phyloP scores from a whole-genome alignment of 37 sponge, comb jelly and placozoan genomes.

The Aplysina aerophoba region DNA sequence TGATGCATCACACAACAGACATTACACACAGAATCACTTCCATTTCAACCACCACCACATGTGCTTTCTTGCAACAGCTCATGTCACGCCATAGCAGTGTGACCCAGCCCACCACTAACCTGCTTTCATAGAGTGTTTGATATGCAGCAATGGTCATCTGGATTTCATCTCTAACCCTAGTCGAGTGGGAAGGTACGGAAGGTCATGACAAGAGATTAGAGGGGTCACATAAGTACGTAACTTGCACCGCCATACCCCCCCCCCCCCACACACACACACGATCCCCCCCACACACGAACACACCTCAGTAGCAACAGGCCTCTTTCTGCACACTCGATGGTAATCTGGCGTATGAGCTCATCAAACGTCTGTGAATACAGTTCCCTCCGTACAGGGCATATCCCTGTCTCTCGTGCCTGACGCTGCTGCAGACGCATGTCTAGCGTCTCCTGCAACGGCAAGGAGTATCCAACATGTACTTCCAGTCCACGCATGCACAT shows the following conservation, averaged over 20 bases:
- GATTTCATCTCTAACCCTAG: constrained; percentile 97
- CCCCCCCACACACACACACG: constrained; percentile 17
- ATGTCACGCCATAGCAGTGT: too few relatives aligned
- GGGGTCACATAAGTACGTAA: neutral
- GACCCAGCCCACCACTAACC: constrained; percentile 38
- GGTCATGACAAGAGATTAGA: neutral
- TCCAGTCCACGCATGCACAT: too few relatives aligned
- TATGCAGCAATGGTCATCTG: constrained; percentile 99
- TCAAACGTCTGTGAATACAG: constrained; percentile 99
- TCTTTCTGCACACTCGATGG: constrained; percentile 96
- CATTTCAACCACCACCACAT: too few relatives aligned
- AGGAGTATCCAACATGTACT: neutral
- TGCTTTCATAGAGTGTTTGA: constrained; percentile 99
- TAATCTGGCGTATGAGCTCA: constrained; percentile 96
- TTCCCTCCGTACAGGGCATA: constrained; percentile 97
- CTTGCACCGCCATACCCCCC: neutral
- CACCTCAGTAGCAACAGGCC: constrained; percentile 91
- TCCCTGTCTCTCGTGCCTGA: constrained; percentile 98
- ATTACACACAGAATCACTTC: too few relatives aligned
- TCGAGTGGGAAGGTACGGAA: too few relatives aligned
- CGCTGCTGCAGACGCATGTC: constrained; percentile 93
- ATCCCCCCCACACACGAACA: constrained; percentile 8
- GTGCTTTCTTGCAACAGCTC: too few relatives aligned
- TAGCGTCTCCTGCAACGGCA: constrained; percentile 72
- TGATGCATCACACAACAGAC: neutral